These are phyloP conservation scores for Oscheius sp. DNA, from an alignment of 2,888 invertebrate genomes.

Conservation along the genomic window DNA sequence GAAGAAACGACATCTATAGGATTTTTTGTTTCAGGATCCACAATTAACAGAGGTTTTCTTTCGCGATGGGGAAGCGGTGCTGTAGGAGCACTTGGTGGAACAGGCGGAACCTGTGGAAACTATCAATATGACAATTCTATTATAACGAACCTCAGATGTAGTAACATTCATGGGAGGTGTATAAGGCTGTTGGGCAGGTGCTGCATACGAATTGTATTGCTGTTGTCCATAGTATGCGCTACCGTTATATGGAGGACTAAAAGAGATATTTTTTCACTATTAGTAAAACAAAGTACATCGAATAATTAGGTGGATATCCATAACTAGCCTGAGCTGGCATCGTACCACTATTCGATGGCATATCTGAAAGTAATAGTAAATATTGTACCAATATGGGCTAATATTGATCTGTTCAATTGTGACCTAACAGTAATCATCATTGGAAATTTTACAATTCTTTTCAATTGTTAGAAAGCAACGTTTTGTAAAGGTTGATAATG, in stretches of 20 bases:
- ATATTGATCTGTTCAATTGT: no score
- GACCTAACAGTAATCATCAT: no score
- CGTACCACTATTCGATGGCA: background rate
- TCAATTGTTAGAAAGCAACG: no score
- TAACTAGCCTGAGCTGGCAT: background rate
- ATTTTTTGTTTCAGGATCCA: slow-evolving; percentile 41
- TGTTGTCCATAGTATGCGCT: background rate
- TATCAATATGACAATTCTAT: no score
- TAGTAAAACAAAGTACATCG: background rate
- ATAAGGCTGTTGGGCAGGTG: background rate
- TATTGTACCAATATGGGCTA: no score
- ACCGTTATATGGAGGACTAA: no score
- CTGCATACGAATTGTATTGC: background rate
- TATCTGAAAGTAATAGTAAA: background rate
- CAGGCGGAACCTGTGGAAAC: no score
- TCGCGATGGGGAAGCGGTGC: background rate
- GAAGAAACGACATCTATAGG: background rate
- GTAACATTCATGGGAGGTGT: background rate
- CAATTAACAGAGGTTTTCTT: slow-evolving; percentile 38
- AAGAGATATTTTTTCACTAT: background rate
- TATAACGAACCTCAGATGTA: no score
- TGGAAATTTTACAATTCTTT: no score
- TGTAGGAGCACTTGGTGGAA: no score
- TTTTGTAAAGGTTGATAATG: no score
- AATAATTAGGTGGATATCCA: no score